Conservation (phyloP, 2,888 invertebrate genomes). For the Ptilodon capucinus region DNA sequence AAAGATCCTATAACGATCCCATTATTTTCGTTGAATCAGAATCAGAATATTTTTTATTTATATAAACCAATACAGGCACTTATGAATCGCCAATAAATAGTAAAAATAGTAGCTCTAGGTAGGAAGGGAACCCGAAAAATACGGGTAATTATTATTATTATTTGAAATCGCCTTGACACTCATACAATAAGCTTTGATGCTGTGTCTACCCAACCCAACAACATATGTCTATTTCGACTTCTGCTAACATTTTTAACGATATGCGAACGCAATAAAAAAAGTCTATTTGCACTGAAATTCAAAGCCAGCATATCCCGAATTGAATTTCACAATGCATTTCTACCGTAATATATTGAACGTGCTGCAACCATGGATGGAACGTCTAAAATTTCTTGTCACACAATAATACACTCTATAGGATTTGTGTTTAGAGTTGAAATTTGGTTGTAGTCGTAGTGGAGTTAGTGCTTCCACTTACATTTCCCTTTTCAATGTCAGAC, state of each 20-base stretch:
- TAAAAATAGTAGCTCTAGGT: too few species aligned
- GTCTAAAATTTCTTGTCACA: slow-evolving; percentile 8
- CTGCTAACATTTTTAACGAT: neutral
- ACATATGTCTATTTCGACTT: too few species aligned
- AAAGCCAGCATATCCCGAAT: slow-evolving; percentile 10
- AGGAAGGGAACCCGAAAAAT: too few species aligned
- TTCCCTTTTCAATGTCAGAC: slow-evolving; percentile 13
- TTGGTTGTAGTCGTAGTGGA: neutral
- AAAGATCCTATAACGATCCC: too few species aligned
- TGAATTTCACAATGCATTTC: slow-evolving; percentile 26
- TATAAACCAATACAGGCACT: too few species aligned
- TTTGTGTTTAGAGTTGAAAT: slow-evolving; percentile 6
- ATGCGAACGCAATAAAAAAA: neutral
- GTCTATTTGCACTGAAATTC: slow-evolving; percentile 17
- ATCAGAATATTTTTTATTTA: too few species aligned
- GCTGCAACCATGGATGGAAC: slow-evolving; percentile 7
- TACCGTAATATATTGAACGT: slow-evolving; percentile 12
- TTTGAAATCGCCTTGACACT: too few species aligned
- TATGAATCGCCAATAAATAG: too few species aligned
- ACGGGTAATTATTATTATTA: too few species aligned
- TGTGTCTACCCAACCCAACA: too few species aligned
- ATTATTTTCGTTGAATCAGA: too few species aligned
- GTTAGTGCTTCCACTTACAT: slow-evolving; percentile 5
- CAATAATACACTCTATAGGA: slow-evolving; percentile 4
- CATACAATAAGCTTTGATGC: too few species aligned